A percentile compares a stretch with the other conserved stretches of the same genome.
These are phyloP conservation scores for Tetranychus piercei DNA, from an alignment of 2,888 invertebrate genomes.

Conservation along the genomic window DNA sequence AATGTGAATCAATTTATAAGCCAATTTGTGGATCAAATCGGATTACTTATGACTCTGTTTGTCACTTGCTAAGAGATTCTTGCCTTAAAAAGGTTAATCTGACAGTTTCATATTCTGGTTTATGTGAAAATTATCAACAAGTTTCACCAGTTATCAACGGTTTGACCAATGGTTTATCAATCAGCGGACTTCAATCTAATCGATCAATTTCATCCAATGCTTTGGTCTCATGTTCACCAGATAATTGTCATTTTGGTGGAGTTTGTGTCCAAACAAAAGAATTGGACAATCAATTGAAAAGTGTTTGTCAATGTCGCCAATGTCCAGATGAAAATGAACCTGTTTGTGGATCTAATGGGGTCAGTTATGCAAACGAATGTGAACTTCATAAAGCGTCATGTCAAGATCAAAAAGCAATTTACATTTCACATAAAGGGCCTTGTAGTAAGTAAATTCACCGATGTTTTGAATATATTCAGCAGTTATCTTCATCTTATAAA, in stretches of 20 bases:
- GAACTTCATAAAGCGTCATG: neutral
- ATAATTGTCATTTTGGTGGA: slow-evolving; percentile 1
- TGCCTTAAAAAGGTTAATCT: neutral
- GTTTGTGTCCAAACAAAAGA: neutral
- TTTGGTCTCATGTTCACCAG: neutral
- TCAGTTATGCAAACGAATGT: slow-evolving; percentile 6
- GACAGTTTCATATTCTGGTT: neutral
- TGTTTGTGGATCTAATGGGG: slow-evolving; percentile 2
- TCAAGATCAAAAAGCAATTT: slow-evolving; percentile 2
- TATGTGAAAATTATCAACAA: neutral
- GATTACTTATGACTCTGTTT: slow-evolving; percentile 14
- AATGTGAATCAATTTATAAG: slow-evolving; percentile 23
- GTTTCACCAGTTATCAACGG: neutral
- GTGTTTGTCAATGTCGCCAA: neutral
- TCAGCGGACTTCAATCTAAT: neutral
- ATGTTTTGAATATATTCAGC: no score
- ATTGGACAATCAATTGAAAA: neutral
- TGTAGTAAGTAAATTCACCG: neutral
- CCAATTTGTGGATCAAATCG: slow-evolving; percentile 25
- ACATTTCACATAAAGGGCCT: slow-evolving; percentile 8
- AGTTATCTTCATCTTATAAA: no score
- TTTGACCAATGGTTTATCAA: neutral
- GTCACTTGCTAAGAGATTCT: neutral
- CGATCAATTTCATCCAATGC: neutral
- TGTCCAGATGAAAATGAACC: neutral